phyloP scores from a whole-genome alignment of 2,113 vertebrate genomes.

The Rhodinocichla rosea region DNA sequence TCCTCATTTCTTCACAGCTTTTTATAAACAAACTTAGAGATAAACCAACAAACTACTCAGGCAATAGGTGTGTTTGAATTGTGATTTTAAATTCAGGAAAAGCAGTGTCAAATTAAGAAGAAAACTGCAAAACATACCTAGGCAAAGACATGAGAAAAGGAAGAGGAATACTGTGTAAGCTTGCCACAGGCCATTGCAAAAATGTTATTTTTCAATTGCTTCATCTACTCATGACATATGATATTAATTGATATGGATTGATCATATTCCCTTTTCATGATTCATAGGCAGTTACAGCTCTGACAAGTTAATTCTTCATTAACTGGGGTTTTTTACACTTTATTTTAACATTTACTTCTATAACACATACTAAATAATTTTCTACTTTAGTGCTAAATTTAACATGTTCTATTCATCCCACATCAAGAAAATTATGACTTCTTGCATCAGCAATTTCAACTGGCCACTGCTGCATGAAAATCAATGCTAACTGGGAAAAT shows the following conservation, averaged over 20 bases:
- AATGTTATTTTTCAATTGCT: background rate
- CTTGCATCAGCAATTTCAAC: constrained; percentile 3
- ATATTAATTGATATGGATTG: constrained; percentile 2
- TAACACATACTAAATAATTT: background rate
- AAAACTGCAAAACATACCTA: background rate
- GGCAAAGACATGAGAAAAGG: background rate
- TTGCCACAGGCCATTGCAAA: background rate
- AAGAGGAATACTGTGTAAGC: background rate
- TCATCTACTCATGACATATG: background rate
- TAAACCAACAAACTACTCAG: background rate
- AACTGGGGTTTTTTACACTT: background rate
- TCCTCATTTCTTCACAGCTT: background rate
- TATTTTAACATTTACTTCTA: background rate
- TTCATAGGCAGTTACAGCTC: background rate
- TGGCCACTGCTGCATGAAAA: background rate
- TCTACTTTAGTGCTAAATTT: background rate
- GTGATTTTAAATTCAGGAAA: background rate
- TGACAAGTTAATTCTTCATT: constrained; percentile 12
- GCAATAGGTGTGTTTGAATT: background rate
- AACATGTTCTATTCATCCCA: background rate
- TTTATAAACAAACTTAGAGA: background rate
- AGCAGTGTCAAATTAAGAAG: background rate
- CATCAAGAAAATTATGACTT: constrained; percentile 22
- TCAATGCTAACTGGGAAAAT: background rate
- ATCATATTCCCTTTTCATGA: background rate